Evolutionary conservation across 2,113 vertebrate genomes (phyloP).

Genomic region (Myrmophylax atrothorax): DNA sequence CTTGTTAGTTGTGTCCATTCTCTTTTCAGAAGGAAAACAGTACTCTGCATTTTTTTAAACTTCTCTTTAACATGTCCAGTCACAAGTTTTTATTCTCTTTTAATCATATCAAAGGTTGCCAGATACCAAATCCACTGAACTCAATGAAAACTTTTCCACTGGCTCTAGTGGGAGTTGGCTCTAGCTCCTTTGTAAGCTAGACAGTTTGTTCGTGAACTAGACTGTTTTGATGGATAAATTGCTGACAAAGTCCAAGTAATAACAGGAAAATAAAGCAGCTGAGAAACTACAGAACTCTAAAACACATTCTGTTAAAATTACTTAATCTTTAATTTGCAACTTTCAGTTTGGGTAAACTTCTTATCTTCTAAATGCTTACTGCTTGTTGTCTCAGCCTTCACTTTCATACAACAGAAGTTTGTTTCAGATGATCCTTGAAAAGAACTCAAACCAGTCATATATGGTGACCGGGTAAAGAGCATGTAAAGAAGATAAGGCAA

Average conservation of each 20-base stretch:
- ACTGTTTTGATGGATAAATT: slow-evolving; percentile 55
- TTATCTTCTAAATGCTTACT: background rate
- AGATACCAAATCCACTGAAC: background rate
- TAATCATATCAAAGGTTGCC: background rate
- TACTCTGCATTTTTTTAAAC: background rate
- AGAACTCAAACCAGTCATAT: background rate
- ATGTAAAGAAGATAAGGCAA: background rate
- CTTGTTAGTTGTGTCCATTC: background rate
- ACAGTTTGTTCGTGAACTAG: slow-evolving; percentile 47
- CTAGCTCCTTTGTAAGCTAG: slow-evolving; percentile 10
- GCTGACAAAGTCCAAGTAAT: slow-evolving; percentile 14
- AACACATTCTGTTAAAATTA: background rate
- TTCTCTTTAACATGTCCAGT: background rate
- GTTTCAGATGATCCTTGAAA: background rate
- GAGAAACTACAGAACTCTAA: slow-evolving; percentile 1
- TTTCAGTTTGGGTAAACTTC: background rate
- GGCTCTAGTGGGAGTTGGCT: slow-evolving; percentile 46
- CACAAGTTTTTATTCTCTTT: background rate
- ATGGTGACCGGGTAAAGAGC: background rate
- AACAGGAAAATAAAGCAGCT: slow-evolving; percentile 17
- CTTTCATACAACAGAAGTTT: background rate
- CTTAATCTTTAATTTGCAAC: background rate
- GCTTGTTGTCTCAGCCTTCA: background rate
- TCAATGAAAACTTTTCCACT: slow-evolving; percentile 46
- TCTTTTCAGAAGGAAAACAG: background rate